phyloP scores from a whole-genome alignment of 2,888 invertebrate genomes.

The Thymelicus sylvestris region DNA sequence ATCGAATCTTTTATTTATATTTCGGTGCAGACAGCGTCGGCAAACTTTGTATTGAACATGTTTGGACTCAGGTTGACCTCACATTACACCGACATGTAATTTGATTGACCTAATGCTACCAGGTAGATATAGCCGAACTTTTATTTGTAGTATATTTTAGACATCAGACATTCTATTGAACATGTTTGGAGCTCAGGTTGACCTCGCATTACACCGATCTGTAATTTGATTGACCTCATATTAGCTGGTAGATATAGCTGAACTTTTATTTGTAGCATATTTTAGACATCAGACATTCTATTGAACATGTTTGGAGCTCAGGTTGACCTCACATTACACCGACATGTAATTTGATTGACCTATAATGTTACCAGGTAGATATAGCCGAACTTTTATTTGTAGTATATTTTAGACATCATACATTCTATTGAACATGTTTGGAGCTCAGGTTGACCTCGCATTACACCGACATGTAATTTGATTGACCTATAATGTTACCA shows the following conservation, averaged over 20 bases:
- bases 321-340: not conserved
- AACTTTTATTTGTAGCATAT: too few species aligned
- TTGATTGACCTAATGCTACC: not conserved
- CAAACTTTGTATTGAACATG: constrained; percentile 26
- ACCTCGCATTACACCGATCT: not conserved
- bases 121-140: too few species aligned
- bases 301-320: constrained; percentile 2
- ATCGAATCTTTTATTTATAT: constrained; percentile 59
- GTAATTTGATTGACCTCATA: not conserved
- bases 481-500: not conserved
- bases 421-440: constrained; percentile 9
- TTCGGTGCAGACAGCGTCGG: constrained; percentile 14
- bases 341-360: not conserved
- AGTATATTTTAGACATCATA: too few species aligned
- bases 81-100: not conserved
- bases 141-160: too few species aligned
- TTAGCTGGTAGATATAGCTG: too few species aligned
- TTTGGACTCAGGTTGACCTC: not conserved
- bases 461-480: not conserved
- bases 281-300: not conserved
- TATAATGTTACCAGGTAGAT: not conserved
- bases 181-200: not conserved
- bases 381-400: too few species aligned
- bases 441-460: not conserved
- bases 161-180: not conserved